Conservation (phyloP, 2,888 invertebrate genomes). For the Parthenolecanium corni region DNA sequence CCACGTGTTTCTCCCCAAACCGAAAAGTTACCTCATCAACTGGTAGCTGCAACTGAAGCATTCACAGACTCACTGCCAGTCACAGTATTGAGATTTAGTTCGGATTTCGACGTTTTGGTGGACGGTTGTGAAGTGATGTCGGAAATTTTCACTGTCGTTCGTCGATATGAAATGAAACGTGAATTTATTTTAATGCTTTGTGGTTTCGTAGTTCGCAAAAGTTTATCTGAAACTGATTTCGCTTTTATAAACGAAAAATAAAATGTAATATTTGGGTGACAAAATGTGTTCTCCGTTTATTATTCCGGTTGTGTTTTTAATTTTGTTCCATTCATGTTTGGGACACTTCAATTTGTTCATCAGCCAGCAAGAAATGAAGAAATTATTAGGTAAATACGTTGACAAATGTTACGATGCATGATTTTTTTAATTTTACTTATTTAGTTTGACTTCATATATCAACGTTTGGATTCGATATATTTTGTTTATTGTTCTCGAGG, state of each 20-base stretch:
- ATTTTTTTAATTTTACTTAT: too few relatives aligned
- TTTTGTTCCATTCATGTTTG: neutral
- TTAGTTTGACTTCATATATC: too few relatives aligned
- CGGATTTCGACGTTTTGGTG: neutral
- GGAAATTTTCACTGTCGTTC: neutral
- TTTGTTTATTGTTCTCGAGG: too few relatives aligned
- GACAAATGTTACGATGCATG: too few relatives aligned
- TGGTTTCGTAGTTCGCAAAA: neutral
- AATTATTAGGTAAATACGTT: slow-evolving; percentile 56
- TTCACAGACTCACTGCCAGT: neutral
- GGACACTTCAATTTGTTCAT: slow-evolving; percentile 69
- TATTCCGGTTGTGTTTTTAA: neutral
- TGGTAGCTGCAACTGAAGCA: slow-evolving; percentile 21
- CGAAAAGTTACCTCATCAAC: slow-evolving; percentile 4
- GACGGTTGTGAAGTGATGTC: neutral
- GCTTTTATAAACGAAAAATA: neutral
- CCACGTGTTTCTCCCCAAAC: too few relatives aligned
- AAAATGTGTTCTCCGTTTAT: neutral
- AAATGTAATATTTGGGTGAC: neutral
- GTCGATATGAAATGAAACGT: neutral
- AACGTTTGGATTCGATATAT: too few relatives aligned
- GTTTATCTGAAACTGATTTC: neutral
- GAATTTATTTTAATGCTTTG: neutral
- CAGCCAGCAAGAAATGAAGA: slow-evolving; percentile 67
- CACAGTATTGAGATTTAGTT: neutral